phyloP scores from a whole-genome alignment of 2,113 vertebrate species.

The Boulengeromyrus knoepffleri region DNA sequence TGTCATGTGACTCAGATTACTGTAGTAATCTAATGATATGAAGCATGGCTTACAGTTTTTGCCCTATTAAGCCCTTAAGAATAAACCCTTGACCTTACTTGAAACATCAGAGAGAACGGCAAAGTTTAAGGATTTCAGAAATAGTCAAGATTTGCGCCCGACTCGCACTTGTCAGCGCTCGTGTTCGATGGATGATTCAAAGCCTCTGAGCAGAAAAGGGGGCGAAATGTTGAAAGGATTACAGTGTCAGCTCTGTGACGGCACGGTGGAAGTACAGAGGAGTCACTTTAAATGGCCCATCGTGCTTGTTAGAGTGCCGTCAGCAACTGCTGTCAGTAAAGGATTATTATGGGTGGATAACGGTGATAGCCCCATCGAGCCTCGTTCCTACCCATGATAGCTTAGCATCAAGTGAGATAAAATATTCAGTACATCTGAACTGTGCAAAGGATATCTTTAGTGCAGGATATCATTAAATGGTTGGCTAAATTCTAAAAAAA shows the following conservation, averaged over 20 bases:
- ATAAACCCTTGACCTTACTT: neutral
- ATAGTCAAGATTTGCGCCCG: neutral
- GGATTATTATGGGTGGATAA: constrained; percentile 39
- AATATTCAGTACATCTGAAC: neutral
- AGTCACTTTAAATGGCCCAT: constrained; percentile 46
- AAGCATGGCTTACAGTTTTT: constrained; percentile 33
- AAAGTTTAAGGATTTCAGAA: neutral
- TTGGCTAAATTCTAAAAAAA: neutral
- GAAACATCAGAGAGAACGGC: neutral
- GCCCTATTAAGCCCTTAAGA: neutral
- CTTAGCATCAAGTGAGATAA: neutral
- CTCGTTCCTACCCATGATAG: constrained; percentile 29
- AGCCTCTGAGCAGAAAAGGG: constrained; percentile 27
- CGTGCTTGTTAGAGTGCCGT: constrained; percentile 43
- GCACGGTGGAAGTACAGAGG: constrained; percentile 49
- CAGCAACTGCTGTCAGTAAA: constrained; percentile 39
- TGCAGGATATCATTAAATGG: neutral
- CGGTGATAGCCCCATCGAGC: constrained; percentile 28
- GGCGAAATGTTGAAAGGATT: constrained; percentile 46
- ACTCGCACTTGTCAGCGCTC: constrained; percentile 22
- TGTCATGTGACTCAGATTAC: neutral
- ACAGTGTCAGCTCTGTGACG: constrained; percentile 50
- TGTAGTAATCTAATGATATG: constrained; percentile 22
- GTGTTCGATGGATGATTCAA: constrained; percentile 34
- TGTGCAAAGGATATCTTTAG: neutral